Percentiles rank a stretch among this genome's conserved stretches.
phyloP scores from a whole-genome alignment of 2,888 invertebrate species.

The Scaptomyza caliginosa region DNA sequence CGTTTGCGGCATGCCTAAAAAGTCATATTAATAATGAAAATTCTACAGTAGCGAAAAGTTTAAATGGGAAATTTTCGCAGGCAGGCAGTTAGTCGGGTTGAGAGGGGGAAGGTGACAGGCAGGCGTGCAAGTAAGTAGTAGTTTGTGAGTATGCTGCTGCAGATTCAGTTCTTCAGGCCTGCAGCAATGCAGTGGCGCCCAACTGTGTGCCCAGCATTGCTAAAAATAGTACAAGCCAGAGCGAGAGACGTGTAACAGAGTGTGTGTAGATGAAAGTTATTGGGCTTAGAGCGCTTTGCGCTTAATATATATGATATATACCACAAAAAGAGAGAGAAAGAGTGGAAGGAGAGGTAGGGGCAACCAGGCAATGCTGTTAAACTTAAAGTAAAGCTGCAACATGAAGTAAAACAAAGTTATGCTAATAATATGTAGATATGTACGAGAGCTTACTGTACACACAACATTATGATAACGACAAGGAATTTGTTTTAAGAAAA shows the following conservation, averaged over 20 bases:
- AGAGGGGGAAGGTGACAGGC: no score
- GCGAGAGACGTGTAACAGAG: slow-evolving; percentile 18
- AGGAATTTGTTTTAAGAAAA: slow-evolving; percentile 38
- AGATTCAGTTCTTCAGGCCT: slow-evolving; percentile 47
- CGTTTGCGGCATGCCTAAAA: slow-evolving; percentile 73
- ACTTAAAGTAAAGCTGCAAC: slow-evolving; percentile 52
- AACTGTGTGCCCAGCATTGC: slow-evolving; percentile 55
- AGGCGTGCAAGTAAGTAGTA: slow-evolving; percentile 22
- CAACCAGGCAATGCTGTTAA: slow-evolving; percentile 17
- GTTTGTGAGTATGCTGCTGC: slow-evolving; percentile 20
- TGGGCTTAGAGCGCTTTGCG: slow-evolving; percentile 69
- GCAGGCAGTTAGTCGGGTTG: no score
- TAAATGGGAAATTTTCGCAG: slow-evolving; percentile 72
- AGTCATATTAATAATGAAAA: slow-evolving; percentile 81
- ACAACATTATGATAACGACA: slow-evolving; percentile 38
- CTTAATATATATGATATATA: slow-evolving; percentile 58
- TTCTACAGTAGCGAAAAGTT: slow-evolving; percentile 78
- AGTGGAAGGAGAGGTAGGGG: not conserved
- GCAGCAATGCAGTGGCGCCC: slow-evolving; percentile 73
- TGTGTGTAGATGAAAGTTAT: slow-evolving; percentile 65
- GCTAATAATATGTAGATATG: slow-evolving; percentile 37
- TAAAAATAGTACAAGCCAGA: slow-evolving; percentile 7
- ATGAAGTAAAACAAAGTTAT: slow-evolving; percentile 54
- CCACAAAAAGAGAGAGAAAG: slow-evolving; percentile 4
- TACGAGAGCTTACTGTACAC: not conserved